Percentiles rank a stretch among this genome's conserved stretches.
Conservation (phyloP, 2,113 vertebrate species). For the Galbula dea region DNA sequence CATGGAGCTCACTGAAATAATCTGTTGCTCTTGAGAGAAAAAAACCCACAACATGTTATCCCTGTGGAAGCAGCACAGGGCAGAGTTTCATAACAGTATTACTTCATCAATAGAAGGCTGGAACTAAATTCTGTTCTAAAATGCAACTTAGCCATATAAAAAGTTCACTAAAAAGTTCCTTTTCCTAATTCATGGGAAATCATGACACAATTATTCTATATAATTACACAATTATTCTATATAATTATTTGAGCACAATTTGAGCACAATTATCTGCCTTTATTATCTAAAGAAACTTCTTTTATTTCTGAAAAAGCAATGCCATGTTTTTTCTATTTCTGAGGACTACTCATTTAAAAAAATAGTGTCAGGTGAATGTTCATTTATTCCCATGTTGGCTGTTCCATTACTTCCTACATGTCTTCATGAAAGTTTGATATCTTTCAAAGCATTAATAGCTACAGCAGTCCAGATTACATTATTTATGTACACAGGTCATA, state of each 20-base stretch:
- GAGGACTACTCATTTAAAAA: neutral
- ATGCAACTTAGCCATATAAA: neutral
- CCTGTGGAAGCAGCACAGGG: neutral
- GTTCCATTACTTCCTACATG: neutral
- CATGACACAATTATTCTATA: neutral
- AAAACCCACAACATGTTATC: neutral
- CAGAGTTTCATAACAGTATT: neutral
- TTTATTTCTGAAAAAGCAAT: neutral
- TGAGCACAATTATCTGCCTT: neutral
- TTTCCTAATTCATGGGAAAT: neutral
- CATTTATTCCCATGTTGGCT: neutral
- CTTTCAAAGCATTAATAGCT: neutral
- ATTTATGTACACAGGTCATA: neutral
- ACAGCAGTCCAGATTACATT: neutral
- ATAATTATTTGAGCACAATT: too few species aligned
- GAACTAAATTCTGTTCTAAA: slow-evolving; percentile 1
- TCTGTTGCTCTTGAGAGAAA: neutral
- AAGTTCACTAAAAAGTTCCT: neutral
- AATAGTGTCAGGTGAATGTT: neutral
- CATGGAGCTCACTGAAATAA: neutral
- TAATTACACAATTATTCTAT: neutral
- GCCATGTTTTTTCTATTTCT: neutral
- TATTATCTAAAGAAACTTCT: neutral
- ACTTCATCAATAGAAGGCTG: neutral
- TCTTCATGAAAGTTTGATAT: neutral